phyloP scores from a whole-genome alignment of 2,888 invertebrate species.

The Amiota minor region DNA sequence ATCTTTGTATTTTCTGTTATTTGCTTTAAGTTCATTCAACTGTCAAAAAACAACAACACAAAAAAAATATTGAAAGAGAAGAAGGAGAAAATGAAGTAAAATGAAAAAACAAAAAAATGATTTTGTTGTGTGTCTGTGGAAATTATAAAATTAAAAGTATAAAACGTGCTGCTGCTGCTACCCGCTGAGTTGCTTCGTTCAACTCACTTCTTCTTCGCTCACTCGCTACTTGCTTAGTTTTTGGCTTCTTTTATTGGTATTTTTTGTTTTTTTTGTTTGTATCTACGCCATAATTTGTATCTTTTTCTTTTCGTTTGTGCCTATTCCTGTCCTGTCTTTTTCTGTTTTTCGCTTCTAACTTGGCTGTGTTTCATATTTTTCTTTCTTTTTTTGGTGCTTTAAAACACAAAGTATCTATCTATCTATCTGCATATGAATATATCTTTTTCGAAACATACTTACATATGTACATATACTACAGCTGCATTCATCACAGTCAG shows the following conservation, averaged over 20 bases:
- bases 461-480: no score
- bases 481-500: no score
- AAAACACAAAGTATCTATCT: no score
- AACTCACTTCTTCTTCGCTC: not conserved
- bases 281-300: slow-evolving; percentile 2
- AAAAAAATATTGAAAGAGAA: not conserved
- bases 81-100: not conserved
- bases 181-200: not conserved
- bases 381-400: slow-evolving; percentile 29
- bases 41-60: slow-evolving; percentile 6
- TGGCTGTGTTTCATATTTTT: slow-evolving; percentile 16
- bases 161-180: slow-evolving; percentile 1
- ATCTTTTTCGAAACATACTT: no score
- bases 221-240: slow-evolving; percentile 34
- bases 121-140: not conserved
- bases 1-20: not conserved
- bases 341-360: slow-evolving; percentile 28
- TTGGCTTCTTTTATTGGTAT: slow-evolving; percentile 1
- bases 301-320: slow-evolving; percentile 25
- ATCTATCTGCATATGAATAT: no score
- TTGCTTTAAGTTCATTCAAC: slow-evolving; percentile 15
- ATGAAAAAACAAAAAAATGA: not conserved
- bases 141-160: not conserved
- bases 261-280: slow-evolving; percentile 30
- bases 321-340: slow-evolving; percentile 16